Evolutionary conservation across 2,888 invertebrate genomes (phyloP), one percentile per base, ranked within the genome.

Genomic region (Cartodere bifasciata): DNA sequence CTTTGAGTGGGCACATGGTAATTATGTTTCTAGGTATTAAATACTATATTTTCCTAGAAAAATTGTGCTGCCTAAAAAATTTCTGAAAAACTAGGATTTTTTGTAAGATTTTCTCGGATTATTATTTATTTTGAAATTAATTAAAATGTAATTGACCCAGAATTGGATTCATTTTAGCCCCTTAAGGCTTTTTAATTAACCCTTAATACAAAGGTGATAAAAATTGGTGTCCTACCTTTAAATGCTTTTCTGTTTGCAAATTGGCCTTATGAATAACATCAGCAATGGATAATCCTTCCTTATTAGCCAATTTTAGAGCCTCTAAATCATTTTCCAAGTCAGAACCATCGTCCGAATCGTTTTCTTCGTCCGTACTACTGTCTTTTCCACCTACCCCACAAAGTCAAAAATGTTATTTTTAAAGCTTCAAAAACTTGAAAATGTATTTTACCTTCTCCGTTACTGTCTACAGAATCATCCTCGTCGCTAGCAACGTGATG

Each of bases 401-500:
- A 31, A 28, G 21, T 13, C 4, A 3, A 16, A 17, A 13, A 33
- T 32, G 22, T 21, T 14, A 6, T 29, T 22, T 14, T 7, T 12
- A 34, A 14, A 14, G 10, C 5, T n/a, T 5, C 7, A n/a, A n/a
- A 9, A 10, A 5, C 24, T 10, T n/a, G 6, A 3, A 30, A 23
- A 7, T 3, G 25, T 13, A 14, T 13, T 11, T 68, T 69, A 31
- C 64, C 70, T 42, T 68, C 70, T 46, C 73, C 76, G 43, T 76
- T 72, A 26, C 75, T 74, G 46, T 79, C 77, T 37, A 75, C 68
- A 1, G 78, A 79, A 55, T 79, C 78, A 57, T 81, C 79, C 52
- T 81, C 77, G 54, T 80, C 83, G 39, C 81, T 82, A 45, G 81
- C 77, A 42, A 77, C 76, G 32, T 72, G 72, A 50, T 84, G 84